Evolutionary conservation across 2,888 invertebrate genomes (phyloP), one percentile per base, ranked within the genome.

Genomic region (Nomada lathburiana): DNA sequence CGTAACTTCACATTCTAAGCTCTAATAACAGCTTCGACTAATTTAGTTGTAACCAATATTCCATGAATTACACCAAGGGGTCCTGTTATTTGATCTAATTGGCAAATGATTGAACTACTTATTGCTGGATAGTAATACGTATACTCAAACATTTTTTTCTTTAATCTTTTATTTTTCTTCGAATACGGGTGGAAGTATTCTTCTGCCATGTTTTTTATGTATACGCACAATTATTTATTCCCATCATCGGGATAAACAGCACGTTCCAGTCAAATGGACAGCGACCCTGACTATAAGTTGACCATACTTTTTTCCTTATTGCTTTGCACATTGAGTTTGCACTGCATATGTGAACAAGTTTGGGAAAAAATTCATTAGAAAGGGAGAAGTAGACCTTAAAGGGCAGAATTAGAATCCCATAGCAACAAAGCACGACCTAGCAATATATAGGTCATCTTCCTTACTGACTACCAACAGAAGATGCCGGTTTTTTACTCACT

Each of bases 381-480:
- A 77, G 84, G 87, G 86, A 87, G 83, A 88, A 86, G 84, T 90
- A 91, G 91, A 90, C 76, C 86, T 86, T 83, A 87, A 87, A 86
- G 90, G 89, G 87, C 90, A 88, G 88, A 89, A 90, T 91, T 92
- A 93, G 91, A 93, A 92, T 91, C 90, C 91, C 91, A 92, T 93
- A 93, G 92, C 92, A 91, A 92, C 91, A 92, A 93, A 93, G 92
- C 90, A 92, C 93, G 93, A 92, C 93, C 93, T 93, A 93, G 92
- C 91, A 91, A 90, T 89, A 92, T 91, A 91, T 94, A 93, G 94
- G 93, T 94, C 93, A 91, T 92, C 93, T 93, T 93, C 93, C 93
- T 93, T 93, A 93, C 93, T 92, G 92, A 93, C 93, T 92, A 93
- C 93, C 93, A 93, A 93, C 92, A 92, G 93, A 94, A 93, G 94